Percentiles rank a stretch among this genome's conserved stretches.
Evolutionary conservation across 2,888 invertebrate species (phyloP).

Genomic region (Eupithecia pulchellata): DNA sequence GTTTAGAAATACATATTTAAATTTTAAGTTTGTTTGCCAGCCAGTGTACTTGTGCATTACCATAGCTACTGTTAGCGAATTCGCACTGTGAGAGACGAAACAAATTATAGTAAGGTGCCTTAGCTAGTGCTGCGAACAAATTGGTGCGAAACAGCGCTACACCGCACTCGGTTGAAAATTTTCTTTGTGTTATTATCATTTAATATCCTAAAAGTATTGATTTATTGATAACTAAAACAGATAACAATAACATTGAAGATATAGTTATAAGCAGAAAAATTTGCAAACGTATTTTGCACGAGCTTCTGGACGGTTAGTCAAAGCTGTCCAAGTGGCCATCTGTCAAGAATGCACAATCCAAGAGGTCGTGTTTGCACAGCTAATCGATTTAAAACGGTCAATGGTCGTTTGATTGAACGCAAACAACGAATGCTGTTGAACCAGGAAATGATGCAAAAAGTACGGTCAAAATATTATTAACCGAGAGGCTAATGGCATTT

Average conservation of each 20-base stretch:
- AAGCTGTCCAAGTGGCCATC: slow-evolving; percentile 17
- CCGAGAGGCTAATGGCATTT: not conserved
- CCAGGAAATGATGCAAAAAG: slow-evolving; percentile 35
- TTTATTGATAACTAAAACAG: not conserved
- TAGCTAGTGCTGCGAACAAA: no score
- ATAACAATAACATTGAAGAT: not conserved
- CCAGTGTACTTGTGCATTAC: no score
- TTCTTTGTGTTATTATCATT: no score
- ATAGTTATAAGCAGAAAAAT: not conserved
- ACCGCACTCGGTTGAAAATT: no score
- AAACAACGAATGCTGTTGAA: slow-evolving; percentile 39
- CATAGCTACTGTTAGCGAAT: no score
- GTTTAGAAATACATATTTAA: no score
- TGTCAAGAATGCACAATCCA: slow-evolving; percentile 28
- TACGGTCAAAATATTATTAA: slow-evolving; percentile 1
- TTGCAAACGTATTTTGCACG: not conserved
- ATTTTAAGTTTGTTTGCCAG: no score
- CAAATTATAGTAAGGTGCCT: no score
- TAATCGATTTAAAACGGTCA: slow-evolving; percentile 47
- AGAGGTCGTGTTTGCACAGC: slow-evolving; percentile 44
- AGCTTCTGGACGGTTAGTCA: slow-evolving; percentile 10
- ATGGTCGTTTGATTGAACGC: slow-evolving; percentile 42
- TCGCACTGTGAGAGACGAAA: no score
- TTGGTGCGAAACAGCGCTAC: no score
- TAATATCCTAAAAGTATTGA: not conserved